Percentiles rank a stretch among this genome's conserved stretches.
Conservation (phyloP, 2,113 vertebrate species). For the Cephalopterus ornatus region DNA sequence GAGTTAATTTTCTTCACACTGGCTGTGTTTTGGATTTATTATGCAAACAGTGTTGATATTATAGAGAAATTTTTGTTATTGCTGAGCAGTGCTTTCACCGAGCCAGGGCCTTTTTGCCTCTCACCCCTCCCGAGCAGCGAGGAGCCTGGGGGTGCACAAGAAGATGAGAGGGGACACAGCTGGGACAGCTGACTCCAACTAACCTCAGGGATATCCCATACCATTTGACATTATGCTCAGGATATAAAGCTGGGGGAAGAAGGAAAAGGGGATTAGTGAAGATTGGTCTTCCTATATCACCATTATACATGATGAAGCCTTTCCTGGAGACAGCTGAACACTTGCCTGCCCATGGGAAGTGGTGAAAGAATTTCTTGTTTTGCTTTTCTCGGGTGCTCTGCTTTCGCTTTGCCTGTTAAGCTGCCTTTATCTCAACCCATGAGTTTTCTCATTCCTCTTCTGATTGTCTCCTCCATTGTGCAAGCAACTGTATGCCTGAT, state of each 20-base stretch:
- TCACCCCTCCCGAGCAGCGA: fast-evolving
- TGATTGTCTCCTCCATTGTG: neutral
- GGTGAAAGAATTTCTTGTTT: neutral
- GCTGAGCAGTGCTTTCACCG: neutral
- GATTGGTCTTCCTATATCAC: neutral
- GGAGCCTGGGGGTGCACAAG: neutral
- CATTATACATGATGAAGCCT: neutral
- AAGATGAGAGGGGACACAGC: neutral
- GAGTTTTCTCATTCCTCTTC: neutral
- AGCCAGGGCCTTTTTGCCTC: neutral
- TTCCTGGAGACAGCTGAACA: neutral
- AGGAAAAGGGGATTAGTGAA: neutral
- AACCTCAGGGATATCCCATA: neutral
- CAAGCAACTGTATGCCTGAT: neutral
- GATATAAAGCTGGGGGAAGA: neutral
- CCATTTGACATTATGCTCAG: too few species aligned
- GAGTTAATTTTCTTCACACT: neutral
- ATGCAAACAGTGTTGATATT: neutral
- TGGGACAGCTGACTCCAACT: neutral
- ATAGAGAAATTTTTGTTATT: neutral
- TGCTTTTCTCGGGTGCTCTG: neutral
- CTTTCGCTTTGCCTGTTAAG: neutral
- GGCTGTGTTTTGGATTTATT: neutral
- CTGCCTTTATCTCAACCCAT: neutral
- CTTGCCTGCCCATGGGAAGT: neutral